Evolutionary conservation across 1,140 invertebrate species (phyloP), one percentile per base, ranked within the genome.

Genomic region (Hirudo medicinalis): DNA sequence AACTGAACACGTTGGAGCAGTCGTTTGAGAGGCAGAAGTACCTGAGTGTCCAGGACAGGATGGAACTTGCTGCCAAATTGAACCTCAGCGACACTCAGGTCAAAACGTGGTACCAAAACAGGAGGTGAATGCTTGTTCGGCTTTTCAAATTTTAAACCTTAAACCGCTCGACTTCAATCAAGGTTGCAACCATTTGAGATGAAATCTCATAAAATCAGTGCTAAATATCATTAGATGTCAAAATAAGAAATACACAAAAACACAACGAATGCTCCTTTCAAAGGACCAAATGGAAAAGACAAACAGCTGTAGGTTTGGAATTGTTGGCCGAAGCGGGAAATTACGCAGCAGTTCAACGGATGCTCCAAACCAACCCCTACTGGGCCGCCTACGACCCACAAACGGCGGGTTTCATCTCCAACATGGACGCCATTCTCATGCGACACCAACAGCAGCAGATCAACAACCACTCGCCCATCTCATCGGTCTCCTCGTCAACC

Each of bases 261-360:
- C 9, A 49, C 15, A 49, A 49, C 11, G 43, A 49, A 49, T 22
- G 8, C 17, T 11, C 6, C 57, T 68, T 68, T 72, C 74, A 17
- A 87, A 98, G 95, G 84, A 99, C 96, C 77, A 99, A 99, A 85
- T 99, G 95, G 95, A 99, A 99, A 82, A 87, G 96, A 9, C 96
- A 99, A 83, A 96, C 94, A 3, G 93, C 94, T 0, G 94, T 98
- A 0, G 94, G 94, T 0, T 83, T 97, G 74, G 96, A 99, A 81
- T 86, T 99, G 25, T 83, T 99, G 70, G 91, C 93, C 0, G 95
- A 99, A 80, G 92, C 93, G 0, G 92, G 92, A 9, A 97, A 97
- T 83, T 94, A 94, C 81, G 93, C 93, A 0, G 94, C 94, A 3
- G 91, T 97, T 74, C 94, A 98, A 82, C 86, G 94, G 71, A 85